Base-by-base conservation (phyloP, 1,140 invertebrate species). In the Vanessa tameamea region DNA sequence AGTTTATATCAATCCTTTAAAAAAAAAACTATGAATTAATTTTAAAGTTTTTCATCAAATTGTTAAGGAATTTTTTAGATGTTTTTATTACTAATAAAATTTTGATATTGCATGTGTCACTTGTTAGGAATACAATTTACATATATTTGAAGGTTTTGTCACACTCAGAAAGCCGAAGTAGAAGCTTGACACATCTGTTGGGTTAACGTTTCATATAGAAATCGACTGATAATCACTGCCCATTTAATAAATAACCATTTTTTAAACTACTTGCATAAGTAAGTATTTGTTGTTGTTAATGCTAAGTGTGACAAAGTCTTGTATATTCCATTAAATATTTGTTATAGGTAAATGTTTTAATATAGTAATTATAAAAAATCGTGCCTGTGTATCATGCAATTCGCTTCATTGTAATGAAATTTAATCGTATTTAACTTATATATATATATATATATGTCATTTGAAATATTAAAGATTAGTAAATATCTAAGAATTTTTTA, bases 221-320 rank as follows among this genome's bases (percentile, higher is more conserved):
- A 50, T 65, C 31, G 73, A 75, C 67, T 75, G 67, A 75, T 65
- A 31, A 59, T 75, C 67, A 75, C 73, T 75, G 73, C 73, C 68
- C 67, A 50, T 50, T 50, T 50, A n/a, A 15, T 15, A 50, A 48
- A 48, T 15, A 50, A 13, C 15, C 5, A 50, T 50, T 50, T 50
- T 15, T 9, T 9, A 43, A 43, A 43, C 7, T 43, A 43, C 37
- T 5, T 43, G 37, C 37, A 43, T 43, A 51, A 51, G 13, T 1
- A n/a, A 12, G 26, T 15, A 51, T 66, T 23, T 66, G 37, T 43
- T 43, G 37, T 43, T 43, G 1, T 5, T 43, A 43, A 43, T 43
- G 37, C 66, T 57, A 68, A 68, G 31, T 43, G 71, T 67, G 71
- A 64, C 64, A 67, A 66, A 47, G 37, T 67, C 55, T 57, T 50